These are phyloP conservation scores for Acanthopleura granulata DNA, from an alignment of 2,888 invertebrate genomes.

Conservation along the genomic window DNA sequence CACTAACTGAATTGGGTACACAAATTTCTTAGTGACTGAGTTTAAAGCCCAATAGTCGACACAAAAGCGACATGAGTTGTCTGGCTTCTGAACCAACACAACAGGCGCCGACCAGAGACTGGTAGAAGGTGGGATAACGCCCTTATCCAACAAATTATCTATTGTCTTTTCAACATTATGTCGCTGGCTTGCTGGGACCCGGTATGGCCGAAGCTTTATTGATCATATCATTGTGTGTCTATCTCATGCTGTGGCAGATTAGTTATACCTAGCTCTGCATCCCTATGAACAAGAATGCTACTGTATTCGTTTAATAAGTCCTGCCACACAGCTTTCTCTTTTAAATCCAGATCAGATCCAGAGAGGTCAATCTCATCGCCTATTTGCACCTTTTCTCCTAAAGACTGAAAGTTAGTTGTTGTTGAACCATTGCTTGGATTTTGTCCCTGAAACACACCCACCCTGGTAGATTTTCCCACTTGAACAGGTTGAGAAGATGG, in stretches of 20 bases:
- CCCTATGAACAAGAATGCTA: no score
- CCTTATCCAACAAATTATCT: background rate
- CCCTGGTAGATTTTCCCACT: no score
- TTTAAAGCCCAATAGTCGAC: background rate
- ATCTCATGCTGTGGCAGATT: background rate
- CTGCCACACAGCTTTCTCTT: no score
- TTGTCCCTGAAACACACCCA: no score
- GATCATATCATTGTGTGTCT: background rate
- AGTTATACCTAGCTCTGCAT: background rate
- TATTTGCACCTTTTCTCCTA: no score
- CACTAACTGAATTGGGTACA: background rate
- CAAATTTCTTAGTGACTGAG: background rate
- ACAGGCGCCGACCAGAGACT: conserved; percentile 4
- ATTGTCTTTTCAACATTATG: background rate
- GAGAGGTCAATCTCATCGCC: no score
- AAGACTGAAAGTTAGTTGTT: no score
- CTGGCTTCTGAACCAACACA: conserved; percentile 10
- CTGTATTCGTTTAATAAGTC: no score
- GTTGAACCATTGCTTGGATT: no score
- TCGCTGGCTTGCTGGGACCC: background rate
- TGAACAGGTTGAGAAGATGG: no score
- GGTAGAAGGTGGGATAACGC: background rate
- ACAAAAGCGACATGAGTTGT: background rate
- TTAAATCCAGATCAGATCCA: no score
- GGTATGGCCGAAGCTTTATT: background rate